Evolutionary conservation across 2,888 invertebrate genomes (phyloP).

Genomic region (Lepidochitona cinerea): DNA sequence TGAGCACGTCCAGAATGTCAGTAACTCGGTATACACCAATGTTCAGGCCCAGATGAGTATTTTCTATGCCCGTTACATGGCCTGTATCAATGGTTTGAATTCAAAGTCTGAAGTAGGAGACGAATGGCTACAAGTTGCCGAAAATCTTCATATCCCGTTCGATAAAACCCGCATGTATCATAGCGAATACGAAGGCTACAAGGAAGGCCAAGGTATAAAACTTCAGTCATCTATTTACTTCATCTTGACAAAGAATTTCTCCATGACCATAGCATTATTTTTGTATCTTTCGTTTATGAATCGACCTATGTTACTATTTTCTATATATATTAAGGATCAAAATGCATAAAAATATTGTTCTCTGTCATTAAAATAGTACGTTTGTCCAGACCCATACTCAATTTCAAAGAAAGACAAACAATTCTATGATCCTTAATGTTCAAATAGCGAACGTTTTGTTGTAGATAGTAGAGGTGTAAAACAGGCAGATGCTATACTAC

Average conservation of each 20-base stretch:
- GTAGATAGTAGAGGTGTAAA: slow-evolving; percentile 38
- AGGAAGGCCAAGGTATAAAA: slow-evolving; percentile 4
- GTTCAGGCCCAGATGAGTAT: slow-evolving; percentile 27
- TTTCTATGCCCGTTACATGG: slow-evolving; percentile 24
- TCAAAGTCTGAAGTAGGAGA: not conserved
- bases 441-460: no score
- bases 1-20: slow-evolving; percentile 32
- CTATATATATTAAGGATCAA: no score
- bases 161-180: slow-evolving; percentile 56
- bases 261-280: no score
- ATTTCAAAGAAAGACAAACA: no score
- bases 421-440: no score
- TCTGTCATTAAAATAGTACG: no score
- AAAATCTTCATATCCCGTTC: slow-evolving; percentile 40
- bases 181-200: slow-evolving; percentile 66
- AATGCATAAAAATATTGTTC: no score
- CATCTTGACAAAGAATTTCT: no score
- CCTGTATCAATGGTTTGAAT: slow-evolving; percentile 19
- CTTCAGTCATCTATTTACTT: no score
- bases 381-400: no score
- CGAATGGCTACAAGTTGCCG: slow-evolving; percentile 15
- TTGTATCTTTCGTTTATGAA: no score
- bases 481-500: slow-evolving; percentile 67
- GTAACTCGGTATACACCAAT: slow-evolving; percentile 39
- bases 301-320: no score